Percentiles rank a stretch among this genome's conserved stretches.
phyloP scores from a whole-genome alignment of 2,797 vertebrate species.

The Taeniopygia guttata region DNA sequence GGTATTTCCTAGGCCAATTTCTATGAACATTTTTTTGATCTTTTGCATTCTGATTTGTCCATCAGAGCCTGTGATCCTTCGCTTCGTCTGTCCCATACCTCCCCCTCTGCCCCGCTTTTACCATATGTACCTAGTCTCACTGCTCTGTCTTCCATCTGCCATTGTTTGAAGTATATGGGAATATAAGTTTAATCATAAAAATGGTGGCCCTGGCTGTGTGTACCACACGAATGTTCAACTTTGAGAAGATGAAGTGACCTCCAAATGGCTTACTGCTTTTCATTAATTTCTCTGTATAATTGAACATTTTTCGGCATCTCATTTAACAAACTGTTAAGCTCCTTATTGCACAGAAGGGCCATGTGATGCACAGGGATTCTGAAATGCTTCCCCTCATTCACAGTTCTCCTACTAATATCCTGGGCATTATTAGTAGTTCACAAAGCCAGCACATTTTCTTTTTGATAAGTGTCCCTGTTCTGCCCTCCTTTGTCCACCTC shows the following conservation, averaged over 20 bases:
- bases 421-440: conserved; percentile 40
- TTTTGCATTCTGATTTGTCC: conserved; percentile 49
- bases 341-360: conserved; percentile 61
- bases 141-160: conserved; percentile 49
- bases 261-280: conserved; percentile 55
- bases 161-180: conserved; percentile 42
- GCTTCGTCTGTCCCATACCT: conserved; percentile 20
- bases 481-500: conserved; percentile 47
- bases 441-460: conserved; percentile 55
- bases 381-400: conserved; percentile 44
- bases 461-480: conserved; percentile 45
- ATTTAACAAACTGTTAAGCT: conserved; percentile 66
- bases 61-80: conserved; percentile 36
- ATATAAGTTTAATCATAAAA: conserved; percentile 47
- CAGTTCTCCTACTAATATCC: conserved; percentile 15
- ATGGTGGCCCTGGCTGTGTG: not conserved
- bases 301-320: conserved; percentile 52
- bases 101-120: not conserved
- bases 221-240: not conserved
- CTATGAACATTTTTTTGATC: conserved; percentile 34
- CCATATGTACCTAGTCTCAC: conserved; percentile 51
- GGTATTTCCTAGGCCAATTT: conserved; percentile 52
- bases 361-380: conserved; percentile 31
- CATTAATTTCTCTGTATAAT: conserved; percentile 59
- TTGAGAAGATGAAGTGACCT: conserved; percentile 59